Conservation (phyloP, 2,797 vertebrate species). For the Lycodopsis pacificus region DNA sequence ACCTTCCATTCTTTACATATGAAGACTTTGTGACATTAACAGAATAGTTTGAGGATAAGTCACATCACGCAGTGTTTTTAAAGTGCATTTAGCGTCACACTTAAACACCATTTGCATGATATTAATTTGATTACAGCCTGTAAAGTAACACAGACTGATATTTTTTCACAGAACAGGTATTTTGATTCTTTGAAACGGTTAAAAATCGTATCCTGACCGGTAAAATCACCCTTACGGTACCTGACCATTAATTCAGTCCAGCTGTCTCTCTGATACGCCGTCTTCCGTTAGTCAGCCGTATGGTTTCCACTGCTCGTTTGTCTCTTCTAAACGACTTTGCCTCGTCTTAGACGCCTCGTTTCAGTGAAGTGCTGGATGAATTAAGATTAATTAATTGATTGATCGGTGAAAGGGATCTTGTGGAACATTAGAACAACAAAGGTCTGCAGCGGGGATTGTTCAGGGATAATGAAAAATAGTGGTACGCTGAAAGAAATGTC, state of each 20-base stretch:
- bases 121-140: background rate
- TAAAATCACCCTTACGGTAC: background rate
- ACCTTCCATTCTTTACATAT: background rate
- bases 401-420: slow-evolving; percentile 73
- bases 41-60: background rate
- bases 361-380: slow-evolving; percentile 53
- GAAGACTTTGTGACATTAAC: background rate
- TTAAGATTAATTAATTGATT: slow-evolving; percentile 75
- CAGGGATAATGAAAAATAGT: slow-evolving; percentile 64
- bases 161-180: background rate
- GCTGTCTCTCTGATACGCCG: slow-evolving; percentile 1
- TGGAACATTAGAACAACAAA: slow-evolving; percentile 70
- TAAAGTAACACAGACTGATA: background rate
- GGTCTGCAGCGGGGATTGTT: slow-evolving; percentile 59
- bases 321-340: slow-evolving; percentile 43
- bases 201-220: background rate
- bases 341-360: slow-evolving; percentile 13
- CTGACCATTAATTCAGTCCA: slow-evolving; percentile 13
- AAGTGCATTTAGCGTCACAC: background rate
- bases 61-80: background rate
- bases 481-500: slow-evolving; percentile 55
- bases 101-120: background rate
- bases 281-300: slow-evolving; percentile 6
- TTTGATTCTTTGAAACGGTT: background rate
- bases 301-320: slow-evolving; percentile 35